A percentile compares a stretch with the other conserved stretches of the same genome.
Evolutionary conservation across 1,140 invertebrate genomes (phyloP).

Genomic region (Lordiphosa collinella): DNA sequence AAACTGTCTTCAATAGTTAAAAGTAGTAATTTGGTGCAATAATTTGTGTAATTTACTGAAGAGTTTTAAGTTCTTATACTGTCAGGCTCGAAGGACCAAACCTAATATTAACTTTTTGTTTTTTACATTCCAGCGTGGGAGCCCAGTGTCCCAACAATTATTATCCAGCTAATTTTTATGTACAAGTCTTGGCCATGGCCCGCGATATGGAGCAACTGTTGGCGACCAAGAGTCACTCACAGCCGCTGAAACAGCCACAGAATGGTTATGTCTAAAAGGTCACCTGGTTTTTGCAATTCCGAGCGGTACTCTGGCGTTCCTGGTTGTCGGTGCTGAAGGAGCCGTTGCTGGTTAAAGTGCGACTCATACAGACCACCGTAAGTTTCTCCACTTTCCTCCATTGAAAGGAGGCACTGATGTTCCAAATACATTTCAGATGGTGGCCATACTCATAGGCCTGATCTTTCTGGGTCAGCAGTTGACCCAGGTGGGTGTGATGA

Average conservation of each 20-base stretch:
- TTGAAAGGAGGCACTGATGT: not conserved
- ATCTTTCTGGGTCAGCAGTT: conserved; percentile 93
- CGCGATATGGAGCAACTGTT: conserved; percentile 79
- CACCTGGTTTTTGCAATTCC: conserved; percentile 92
- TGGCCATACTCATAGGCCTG: conserved; percentile 91
- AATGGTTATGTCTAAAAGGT: conserved; percentile 86
- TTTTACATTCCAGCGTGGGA: conserved; percentile 82
- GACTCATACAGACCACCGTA: conserved; percentile 93
- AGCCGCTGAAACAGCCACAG: conserved; percentile 77
- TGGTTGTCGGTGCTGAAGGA: conserved; percentile 93
- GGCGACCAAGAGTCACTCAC: conserved; percentile 64
- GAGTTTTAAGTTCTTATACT: no score
- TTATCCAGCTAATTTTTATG: conserved; percentile 97
- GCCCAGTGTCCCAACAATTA: conserved; percentile 91
- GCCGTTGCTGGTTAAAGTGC: conserved; percentile 92
- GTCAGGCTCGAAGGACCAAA: no score
- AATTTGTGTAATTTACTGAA: no score
- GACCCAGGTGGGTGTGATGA: conserved; percentile 94
- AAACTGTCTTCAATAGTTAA: no score
- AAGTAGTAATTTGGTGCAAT: no score
- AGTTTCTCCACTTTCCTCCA: conserved; percentile 76
- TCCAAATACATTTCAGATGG: conserved; percentile 83
- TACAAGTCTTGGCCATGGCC: conserved; percentile 90
- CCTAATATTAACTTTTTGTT: not conserved
- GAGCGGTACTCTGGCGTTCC: conserved; percentile 93